Evolutionary conservation across 2,797 vertebrate genomes (phyloP).

Genomic region (Silurus aristotelis): DNA sequence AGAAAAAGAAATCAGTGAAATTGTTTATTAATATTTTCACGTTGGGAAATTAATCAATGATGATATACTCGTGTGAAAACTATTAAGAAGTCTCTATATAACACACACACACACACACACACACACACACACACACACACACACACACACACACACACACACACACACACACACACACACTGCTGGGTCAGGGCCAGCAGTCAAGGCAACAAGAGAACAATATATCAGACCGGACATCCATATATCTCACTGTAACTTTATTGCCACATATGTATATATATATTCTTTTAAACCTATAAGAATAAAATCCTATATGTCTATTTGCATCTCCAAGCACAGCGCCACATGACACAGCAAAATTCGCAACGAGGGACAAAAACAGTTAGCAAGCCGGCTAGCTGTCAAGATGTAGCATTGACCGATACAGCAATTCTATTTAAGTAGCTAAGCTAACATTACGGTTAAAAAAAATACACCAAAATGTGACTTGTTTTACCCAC

Average conservation of each 20-base stretch:
- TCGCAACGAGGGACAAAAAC: background rate
- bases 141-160: background rate
- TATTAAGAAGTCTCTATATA: no score
- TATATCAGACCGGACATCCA: background rate
- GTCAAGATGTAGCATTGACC: background rate
- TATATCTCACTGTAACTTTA: no score
- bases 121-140: background rate
- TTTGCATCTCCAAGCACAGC: background rate
- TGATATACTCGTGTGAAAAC: no score
- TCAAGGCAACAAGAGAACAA: background rate
- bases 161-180: background rate
- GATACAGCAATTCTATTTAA: background rate
- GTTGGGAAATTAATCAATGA: background rate
- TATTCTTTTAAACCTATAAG: background rate
- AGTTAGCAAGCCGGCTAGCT: conserved; percentile 16
- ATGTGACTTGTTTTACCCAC: background rate
- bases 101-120: background rate
- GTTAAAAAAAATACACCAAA: background rate
- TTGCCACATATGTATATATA: background rate
- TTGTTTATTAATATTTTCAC: background rate
- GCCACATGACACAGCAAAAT: conserved; percentile 25
- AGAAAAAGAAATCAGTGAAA: background rate
- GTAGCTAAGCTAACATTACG: background rate
- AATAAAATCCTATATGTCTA: background rate
- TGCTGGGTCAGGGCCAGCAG: background rate